Evolutionary conservation across 2,888 invertebrate species (phyloP).

Genomic region (Rotaria socialis): DNA sequence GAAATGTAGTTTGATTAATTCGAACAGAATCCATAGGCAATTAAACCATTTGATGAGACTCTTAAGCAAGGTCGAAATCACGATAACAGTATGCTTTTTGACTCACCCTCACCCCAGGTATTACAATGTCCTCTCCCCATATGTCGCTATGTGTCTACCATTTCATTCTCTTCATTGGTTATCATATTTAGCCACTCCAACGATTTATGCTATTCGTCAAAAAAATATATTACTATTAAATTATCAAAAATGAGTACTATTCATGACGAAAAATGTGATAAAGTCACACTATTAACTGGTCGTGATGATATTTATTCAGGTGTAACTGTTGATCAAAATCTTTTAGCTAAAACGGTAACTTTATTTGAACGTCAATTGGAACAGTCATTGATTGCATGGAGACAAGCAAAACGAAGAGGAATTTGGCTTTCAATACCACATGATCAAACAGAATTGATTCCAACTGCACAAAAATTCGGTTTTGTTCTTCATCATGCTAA

Average conservation of each 20-base stretch:
- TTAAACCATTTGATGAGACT: too few relatives aligned
- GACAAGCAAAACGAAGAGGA: neutral
- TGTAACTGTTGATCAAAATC: neutral
- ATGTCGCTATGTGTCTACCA: neutral
- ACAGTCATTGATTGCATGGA: neutral
- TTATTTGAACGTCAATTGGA: neutral
- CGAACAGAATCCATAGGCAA: too few relatives aligned
- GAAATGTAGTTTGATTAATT: too few relatives aligned
- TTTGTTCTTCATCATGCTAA: conserved; percentile 57
- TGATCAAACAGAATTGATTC: neutral
- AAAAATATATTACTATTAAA: too few relatives aligned
- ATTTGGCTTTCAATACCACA: conserved; percentile 17
- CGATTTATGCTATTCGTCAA: neutral
- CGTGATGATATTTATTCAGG: neutral
- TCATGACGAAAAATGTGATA: neutral
- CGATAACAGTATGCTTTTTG: too few relatives aligned
- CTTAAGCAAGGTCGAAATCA: too few relatives aligned
- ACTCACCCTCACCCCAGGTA: too few relatives aligned
- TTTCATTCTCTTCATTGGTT: neutral
- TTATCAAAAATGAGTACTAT: neutral
- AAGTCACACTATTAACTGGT: neutral
- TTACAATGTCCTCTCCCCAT: too few relatives aligned
- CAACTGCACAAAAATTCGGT: conserved; percentile 48
- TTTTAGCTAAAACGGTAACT: neutral
- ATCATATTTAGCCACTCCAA: neutral